Evolutionary conservation across 2,113 vertebrate genomes (phyloP).

Genomic region (Asarcornis scutulata): DNA sequence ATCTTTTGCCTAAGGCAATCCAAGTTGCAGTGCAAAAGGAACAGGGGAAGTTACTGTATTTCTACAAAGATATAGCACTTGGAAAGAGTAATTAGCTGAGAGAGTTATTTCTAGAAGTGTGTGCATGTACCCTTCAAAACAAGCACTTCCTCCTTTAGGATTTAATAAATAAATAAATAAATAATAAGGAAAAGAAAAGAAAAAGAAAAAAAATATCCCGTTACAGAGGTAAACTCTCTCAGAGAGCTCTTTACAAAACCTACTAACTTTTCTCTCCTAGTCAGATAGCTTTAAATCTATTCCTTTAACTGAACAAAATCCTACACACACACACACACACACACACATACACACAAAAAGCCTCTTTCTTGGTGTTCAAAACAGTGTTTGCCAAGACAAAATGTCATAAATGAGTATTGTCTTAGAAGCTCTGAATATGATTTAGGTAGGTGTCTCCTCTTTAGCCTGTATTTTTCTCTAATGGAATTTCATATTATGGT

Average conservation of each 20-base stretch:
- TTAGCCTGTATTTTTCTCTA: not conserved
- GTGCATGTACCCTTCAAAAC: not conserved
- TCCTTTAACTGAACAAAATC: not conserved
- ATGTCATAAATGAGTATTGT: not conserved
- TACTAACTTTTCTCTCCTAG: not conserved
- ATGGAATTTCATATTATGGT: not conserved
- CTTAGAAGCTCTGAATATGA: not conserved
- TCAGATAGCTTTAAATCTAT: not conserved
- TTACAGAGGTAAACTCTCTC: not conserved
- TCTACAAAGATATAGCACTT: not conserved
- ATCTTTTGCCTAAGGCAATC: not conserved
- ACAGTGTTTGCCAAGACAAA: not conserved
- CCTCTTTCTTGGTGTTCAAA: not conserved
- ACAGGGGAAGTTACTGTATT: not conserved
- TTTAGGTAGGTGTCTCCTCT: not conserved
- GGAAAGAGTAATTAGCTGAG: not conserved
- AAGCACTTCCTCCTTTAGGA: conserved; percentile 6
- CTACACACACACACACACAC: not conserved
- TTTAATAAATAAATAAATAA: not conserved
- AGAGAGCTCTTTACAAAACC: conserved; percentile 21
- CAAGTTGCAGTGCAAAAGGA: not conserved
- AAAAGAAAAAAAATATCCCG: not conserved
- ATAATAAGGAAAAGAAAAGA: not conserved
- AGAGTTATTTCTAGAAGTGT: not conserved
- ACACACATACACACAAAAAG: no score